phyloP scores from a whole-genome alignment of 2,113 vertebrate genomes.

The Terrapene triunguis region DNA sequence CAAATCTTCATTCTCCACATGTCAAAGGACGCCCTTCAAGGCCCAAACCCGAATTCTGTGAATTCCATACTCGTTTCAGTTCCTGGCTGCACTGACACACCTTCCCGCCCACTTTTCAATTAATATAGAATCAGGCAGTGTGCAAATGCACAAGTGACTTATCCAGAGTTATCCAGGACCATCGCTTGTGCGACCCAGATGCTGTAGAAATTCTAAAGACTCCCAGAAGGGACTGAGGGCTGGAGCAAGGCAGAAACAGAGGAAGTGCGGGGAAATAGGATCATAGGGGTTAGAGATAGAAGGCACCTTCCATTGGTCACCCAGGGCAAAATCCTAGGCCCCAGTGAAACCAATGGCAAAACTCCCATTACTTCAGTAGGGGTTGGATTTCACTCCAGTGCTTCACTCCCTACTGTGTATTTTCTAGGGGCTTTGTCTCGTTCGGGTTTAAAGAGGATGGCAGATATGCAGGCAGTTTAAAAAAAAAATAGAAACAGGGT shows the following conservation, averaged over 20 bases:
- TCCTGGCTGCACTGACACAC: not conserved
- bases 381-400: not conserved
- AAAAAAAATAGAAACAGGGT: not conserved
- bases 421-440: conserved; percentile 1
- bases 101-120: not conserved
- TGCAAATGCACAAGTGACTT: not conserved
- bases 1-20: not conserved
- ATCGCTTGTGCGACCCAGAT: not conserved
- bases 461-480: not conserved
- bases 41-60: not conserved
- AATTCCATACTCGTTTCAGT: not conserved
- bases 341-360: not conserved
- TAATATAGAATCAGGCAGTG: not conserved
- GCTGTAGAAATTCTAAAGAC: no score
- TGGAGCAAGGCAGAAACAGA: not conserved
- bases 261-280: not conserved
- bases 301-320: rapidly evolving
- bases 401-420: not conserved
- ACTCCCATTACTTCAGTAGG: not conserved
- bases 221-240: not conserved
- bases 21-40: not conserved
- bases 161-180: not conserved
- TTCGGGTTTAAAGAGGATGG: not conserved
- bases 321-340: not conserved
- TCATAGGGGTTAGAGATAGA: rapidly evolving